These are phyloP conservation scores for Cygnus olor DNA, from an alignment of 2,797 vertebrate species.

Conservation along the genomic window DNA sequence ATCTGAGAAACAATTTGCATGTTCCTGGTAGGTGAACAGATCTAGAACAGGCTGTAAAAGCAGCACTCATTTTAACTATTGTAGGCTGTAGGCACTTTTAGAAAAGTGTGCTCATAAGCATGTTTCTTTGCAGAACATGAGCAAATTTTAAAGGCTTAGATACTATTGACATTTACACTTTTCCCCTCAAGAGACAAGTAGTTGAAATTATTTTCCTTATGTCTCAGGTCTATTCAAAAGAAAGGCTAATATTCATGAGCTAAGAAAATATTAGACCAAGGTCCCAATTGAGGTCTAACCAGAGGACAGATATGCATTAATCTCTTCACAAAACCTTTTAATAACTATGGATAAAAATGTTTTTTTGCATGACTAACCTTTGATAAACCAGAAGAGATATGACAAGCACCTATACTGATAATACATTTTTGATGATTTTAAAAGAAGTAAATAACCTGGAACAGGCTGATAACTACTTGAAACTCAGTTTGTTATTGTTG, in stretches of 20 bases:
- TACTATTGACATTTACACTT: conserved; percentile 1
- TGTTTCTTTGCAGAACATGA: background rate
- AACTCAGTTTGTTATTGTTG: background rate
- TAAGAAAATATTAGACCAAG: background rate
- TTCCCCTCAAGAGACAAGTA: background rate
- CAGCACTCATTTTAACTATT: background rate
- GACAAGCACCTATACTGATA: background rate
- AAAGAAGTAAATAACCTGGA: conserved; percentile 31
- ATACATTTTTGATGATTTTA: background rate
- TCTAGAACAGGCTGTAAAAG: background rate
- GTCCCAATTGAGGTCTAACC: background rate
- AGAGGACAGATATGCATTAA: background rate
- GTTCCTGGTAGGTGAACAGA: background rate
- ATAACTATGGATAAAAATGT: background rate
- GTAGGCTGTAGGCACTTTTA: background rate
- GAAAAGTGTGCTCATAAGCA: background rate
- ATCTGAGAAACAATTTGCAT: background rate
- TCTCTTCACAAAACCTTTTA: background rate
- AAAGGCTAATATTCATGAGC: conserved; percentile 14
- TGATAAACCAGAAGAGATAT: conserved; percentile 10
- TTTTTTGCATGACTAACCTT: conserved; percentile 26
- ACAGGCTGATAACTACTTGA: conserved; percentile 7
- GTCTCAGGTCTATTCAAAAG: background rate
- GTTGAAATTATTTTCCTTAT: background rate
- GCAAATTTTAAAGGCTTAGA: background rate